phyloP scores from a whole-genome alignment of 2,113 vertebrate genomes.

The Helogale parvula region DNA sequence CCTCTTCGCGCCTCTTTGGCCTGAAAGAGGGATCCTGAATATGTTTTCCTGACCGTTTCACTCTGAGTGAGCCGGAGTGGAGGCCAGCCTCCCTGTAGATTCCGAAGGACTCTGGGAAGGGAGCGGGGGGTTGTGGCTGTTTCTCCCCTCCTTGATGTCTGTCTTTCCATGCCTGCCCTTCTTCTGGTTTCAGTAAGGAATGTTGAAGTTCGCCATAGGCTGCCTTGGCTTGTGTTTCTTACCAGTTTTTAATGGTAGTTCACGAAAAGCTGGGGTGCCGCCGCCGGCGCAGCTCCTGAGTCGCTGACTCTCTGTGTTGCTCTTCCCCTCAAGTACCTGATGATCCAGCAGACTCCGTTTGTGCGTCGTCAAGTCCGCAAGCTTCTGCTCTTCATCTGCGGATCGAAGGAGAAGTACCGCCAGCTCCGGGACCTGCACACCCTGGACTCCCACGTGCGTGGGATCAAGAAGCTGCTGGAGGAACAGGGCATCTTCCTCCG shows the following conservation, averaged over 20 bases:
- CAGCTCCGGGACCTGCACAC: constrained; percentile 98
- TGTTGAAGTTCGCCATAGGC: neutral
- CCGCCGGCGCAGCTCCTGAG: neutral
- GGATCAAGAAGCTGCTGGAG: constrained; percentile 97
- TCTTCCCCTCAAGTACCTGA: constrained; percentile 91
- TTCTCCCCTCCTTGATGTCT: neutral
- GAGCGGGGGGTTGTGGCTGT: neutral
- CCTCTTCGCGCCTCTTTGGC: neutral
- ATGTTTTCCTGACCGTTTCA: neutral
- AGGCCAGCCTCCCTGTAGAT: neutral
- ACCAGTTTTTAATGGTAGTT: neutral
- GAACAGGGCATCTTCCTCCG: constrained; percentile 98
- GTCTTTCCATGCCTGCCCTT: neutral
- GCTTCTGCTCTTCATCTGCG: constrained; percentile 97
- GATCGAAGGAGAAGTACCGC: constrained; percentile 98
- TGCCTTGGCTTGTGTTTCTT: neutral
- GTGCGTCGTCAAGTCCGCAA: constrained; percentile 98
- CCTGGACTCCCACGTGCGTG: constrained; percentile 94
- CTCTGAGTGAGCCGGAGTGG: neutral
- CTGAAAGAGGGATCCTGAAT: neutral
- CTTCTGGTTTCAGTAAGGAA: neutral
- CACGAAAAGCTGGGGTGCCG: neutral
- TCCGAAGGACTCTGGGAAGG: neutral
- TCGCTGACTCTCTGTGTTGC: neutral
- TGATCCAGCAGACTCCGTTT: constrained; percentile 99